Base-by-base conservation (phyloP, 2,113 vertebrate genomes). In the Pardalotus punctatus region DNA sequence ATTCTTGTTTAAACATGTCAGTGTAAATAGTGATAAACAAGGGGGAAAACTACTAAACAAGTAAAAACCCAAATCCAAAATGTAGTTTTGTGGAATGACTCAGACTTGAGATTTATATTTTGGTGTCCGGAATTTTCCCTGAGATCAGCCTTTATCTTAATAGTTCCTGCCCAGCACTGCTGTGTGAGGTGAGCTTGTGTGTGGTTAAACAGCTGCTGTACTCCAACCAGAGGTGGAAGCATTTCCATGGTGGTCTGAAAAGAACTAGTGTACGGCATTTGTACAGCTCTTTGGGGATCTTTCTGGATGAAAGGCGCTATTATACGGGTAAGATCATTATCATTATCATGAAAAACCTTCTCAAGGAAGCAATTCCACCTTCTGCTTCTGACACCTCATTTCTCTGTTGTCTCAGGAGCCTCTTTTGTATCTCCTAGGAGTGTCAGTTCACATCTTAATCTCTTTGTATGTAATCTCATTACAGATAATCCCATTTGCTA, bases 401-500 rank as follows among this genome's bases (percentile, higher is more conserved):
- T 97, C 96, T 97, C 97, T 97, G 96, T 96, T 96, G 96, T 97
- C 97, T 97, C 97, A 96, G 96, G 97, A 97, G 97, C 93, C 97
- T 97, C 96, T 94, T 97, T 96, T 97, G 96, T 95, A 97, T 97
- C 94, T 97, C 96, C 96, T 45, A 82, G 96, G 96, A 97, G 96
- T 97, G 95, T 98, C 98, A 97, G 81, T 97, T 98, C 97, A 97
- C 97, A 97, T 97, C 98, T 97, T 98, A 98, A 98, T 98, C 97
- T 97, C 95, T 97, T 97, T 96, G 95, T 97, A 96, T 97, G 96
- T 98, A 98, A 98, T 98, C 97, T 98, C 97, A 98, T 98, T 98
- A 98, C 97, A 95, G 97, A 97, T 98, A 98, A 98, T 98, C 98
- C 97, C 98, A 97, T 98, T 98, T 98, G 94, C 97, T 96, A 74